Conservation (phyloP, 2,113 vertebrate genomes). For the Lepidiolamprologus cunningtoni region DNA sequence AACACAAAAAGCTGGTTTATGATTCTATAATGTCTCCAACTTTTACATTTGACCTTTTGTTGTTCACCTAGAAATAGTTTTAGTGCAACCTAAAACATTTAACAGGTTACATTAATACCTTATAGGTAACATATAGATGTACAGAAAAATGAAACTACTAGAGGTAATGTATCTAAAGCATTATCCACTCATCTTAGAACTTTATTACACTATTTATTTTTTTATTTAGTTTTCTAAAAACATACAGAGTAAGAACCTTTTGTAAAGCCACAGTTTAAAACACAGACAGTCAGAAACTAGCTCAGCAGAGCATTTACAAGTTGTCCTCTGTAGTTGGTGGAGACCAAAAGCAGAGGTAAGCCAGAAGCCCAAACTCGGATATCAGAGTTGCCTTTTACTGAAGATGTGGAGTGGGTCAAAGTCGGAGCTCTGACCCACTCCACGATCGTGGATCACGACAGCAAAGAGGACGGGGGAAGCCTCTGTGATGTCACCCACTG, state of each 20-base stretch:
- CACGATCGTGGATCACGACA: fast-evolving
- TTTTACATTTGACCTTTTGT: neutral
- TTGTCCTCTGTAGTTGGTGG: neutral
- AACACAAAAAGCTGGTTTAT: neutral
- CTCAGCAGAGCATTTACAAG: neutral
- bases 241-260: neutral
- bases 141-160: neutral
- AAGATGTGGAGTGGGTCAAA: neutral
- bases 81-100: neutral
- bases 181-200: neutral
- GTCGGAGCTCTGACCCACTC: neutral
- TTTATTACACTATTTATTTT: neutral
- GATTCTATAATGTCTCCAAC: neutral
- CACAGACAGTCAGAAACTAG: neutral
- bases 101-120: neutral
- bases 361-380: neutral
- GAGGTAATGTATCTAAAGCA: neutral
- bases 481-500: neutral
- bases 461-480: neutral
- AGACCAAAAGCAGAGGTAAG: neutral
- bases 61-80: neutral
- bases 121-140: neutral
- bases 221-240: neutral
- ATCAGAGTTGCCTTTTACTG: neutral
- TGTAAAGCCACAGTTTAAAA: neutral